These are phyloP conservation scores for Cephus cinctus DNA, from an alignment of 1,140 invertebrate genomes.

Conservation along the genomic window DNA sequence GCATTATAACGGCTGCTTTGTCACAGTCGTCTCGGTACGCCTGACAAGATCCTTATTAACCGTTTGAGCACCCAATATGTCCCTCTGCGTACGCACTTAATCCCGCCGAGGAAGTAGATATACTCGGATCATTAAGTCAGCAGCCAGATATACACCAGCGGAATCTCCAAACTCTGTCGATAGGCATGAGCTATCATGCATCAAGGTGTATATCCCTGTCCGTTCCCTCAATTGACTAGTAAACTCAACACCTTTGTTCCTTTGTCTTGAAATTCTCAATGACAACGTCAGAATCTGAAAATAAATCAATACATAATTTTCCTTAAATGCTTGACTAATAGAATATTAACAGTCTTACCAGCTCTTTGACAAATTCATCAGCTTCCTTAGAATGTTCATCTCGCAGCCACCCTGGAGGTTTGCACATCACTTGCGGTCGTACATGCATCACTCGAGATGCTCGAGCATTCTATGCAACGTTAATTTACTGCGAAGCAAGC, in stretches of 20 bases:
- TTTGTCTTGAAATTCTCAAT: too few species aligned
- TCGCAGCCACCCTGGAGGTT: too few species aligned
- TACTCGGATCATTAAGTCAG: slow-evolving; percentile 34
- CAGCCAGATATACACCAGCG: slow-evolving; percentile 24
- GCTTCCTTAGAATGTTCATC: too few species aligned
- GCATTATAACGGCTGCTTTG: too few species aligned
- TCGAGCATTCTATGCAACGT: slow-evolving; percentile 15
- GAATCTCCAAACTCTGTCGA: slow-evolving; percentile 15
- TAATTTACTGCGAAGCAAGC: slow-evolving; percentile 28
- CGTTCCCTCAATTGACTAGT: slow-evolving; percentile 18
- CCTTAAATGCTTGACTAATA: too few species aligned
- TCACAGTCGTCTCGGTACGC: too few species aligned
- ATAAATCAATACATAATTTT: too few species aligned
- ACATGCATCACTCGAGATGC: slow-evolving; percentile 6
- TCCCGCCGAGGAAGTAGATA: slow-evolving; percentile 28
- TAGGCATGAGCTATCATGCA: background rate
- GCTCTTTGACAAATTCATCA: too few species aligned
- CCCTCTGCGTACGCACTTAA: slow-evolving; percentile 32
- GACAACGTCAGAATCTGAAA: too few species aligned
- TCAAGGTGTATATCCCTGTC: background rate
- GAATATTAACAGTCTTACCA: too few species aligned
- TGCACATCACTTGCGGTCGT: slow-evolving; percentile 13
- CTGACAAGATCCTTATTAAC: slow-evolving; percentile 38
- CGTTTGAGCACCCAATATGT: slow-evolving; percentile 32
- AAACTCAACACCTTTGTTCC: too few species aligned